Percentiles rank a stretch among this genome's conserved stretches.
phyloP scores from a whole-genome alignment of 2,888 invertebrate species.

The Protophormia terraenovae region DNA sequence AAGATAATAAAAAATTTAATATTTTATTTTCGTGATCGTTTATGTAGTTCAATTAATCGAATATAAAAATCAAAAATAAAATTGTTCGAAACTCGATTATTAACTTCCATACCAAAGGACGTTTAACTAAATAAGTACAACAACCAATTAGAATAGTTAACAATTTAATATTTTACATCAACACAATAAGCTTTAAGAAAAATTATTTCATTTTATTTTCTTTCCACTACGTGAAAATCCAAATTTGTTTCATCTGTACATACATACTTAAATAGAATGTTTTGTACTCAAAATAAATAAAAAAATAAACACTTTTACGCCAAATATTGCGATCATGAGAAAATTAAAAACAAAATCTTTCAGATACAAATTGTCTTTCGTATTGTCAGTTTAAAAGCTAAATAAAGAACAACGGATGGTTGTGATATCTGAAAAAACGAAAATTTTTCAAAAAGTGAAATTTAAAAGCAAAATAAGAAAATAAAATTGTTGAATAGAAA shows the following conservation, averaged over 20 bases:
- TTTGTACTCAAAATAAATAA: background rate
- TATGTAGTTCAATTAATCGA: no score
- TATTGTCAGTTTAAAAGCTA: slow-evolving; percentile 46
- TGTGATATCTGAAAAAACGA: slow-evolving; percentile 14
- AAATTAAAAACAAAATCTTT: slow-evolving; percentile 5
- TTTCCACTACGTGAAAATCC: background rate
- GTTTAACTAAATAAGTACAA: no score
- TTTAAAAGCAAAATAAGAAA: background rate
- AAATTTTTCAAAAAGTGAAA: slow-evolving; percentile 24
- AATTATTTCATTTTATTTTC: no score
- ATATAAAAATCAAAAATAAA: no score
- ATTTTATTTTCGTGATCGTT: no score
- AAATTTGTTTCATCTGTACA: slow-evolving; percentile 19
- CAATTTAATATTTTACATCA: no score
- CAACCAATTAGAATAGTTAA: no score
- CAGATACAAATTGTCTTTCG: slow-evolving; percentile 16
- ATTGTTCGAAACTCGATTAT: no score
- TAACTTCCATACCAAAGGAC: no score
- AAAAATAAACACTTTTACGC: background rate
- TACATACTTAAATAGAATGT: slow-evolving; percentile 32
- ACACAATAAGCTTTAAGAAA: no score
- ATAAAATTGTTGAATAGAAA: background rate
- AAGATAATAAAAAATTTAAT: no score
- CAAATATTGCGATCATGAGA: slow-evolving; percentile 26
- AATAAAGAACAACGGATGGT: slow-evolving; percentile 33